Percentiles rank a stretch among this genome's conserved stretches.
These are phyloP conservation scores for Saxicola maurus DNA, from an alignment of 2,797 vertebrate genomes.

Conservation along the genomic window DNA sequence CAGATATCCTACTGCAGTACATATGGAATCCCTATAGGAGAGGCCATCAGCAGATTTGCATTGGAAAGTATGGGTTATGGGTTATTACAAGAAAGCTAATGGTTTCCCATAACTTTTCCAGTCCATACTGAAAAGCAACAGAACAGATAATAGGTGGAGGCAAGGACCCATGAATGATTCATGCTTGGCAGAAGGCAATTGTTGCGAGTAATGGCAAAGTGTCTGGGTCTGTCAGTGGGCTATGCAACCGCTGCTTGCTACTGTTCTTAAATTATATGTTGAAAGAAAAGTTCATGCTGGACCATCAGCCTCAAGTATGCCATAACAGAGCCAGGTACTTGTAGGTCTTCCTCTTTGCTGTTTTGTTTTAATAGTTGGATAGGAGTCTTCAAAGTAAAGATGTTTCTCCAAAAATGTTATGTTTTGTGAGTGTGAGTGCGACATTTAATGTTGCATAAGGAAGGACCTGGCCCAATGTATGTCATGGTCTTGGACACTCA, in stretches of 20 bases:
- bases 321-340: not conserved
- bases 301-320: not conserved
- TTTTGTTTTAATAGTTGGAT: not conserved
- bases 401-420: not conserved
- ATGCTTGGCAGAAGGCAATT: not conserved
- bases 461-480: not conserved
- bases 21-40: not conserved
- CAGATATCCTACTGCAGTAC: not conserved
- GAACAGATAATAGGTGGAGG: not conserved
- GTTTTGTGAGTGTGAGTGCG: not conserved
- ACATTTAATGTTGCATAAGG: not conserved
- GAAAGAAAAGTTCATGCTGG: not conserved
- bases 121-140: not conserved
- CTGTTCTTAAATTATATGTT: not conserved
- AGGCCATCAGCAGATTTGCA: not conserved
- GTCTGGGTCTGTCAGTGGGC: not conserved
- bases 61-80: not conserved
- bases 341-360: not conserved
- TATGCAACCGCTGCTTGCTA: not conserved
- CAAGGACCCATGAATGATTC: not conserved
- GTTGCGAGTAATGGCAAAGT: not conserved
- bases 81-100: not conserved
- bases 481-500: not conserved
- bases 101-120: not conserved
- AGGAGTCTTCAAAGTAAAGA: not conserved